Percentiles rank a stretch among this genome's conserved stretches.
These are phyloP conservation scores for Thereuonema tuberculata DNA, from an alignment of 1,140 invertebrate genomes.

Conservation along the genomic window DNA sequence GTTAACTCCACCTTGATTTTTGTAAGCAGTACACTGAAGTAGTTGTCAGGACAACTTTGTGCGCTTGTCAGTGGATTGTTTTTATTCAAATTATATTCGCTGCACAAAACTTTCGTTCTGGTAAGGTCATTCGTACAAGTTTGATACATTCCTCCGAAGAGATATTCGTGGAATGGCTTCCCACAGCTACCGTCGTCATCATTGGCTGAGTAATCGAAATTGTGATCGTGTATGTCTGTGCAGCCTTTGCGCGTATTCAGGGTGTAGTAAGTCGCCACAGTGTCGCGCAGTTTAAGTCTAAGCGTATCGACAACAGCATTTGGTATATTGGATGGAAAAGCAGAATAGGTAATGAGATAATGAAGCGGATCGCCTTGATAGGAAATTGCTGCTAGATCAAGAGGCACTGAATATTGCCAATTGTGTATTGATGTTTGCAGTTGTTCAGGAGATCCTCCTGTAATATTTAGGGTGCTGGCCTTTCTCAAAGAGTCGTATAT, in stretches of 20 bases:
- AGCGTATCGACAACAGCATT: background rate
- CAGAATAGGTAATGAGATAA: background rate
- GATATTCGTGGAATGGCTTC: background rate
- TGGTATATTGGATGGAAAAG: background rate
- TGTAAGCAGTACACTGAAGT: background rate
- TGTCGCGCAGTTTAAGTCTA: background rate
- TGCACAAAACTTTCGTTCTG: background rate
- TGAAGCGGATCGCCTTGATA: background rate
- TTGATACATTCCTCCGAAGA: constrained; percentile 1
- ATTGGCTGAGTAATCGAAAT: constrained; percentile 16
- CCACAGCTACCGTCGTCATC: background rate
- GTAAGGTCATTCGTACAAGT: background rate
- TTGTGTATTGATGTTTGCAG: background rate
- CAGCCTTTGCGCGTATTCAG: constrained; percentile 8
- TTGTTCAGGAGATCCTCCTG: background rate
- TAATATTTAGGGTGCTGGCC: background rate
- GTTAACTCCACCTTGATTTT: background rate
- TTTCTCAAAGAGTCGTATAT: background rate
- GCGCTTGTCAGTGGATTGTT: background rate
- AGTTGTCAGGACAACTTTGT: background rate
- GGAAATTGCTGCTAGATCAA: background rate
- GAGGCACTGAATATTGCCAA: background rate
- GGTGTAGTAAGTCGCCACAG: background rate
- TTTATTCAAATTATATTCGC: background rate
- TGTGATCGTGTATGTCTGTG: constrained; percentile 3